Conservation (phyloP, 2,797 vertebrate species). For the Hypotaenidia philippensis region DNA sequence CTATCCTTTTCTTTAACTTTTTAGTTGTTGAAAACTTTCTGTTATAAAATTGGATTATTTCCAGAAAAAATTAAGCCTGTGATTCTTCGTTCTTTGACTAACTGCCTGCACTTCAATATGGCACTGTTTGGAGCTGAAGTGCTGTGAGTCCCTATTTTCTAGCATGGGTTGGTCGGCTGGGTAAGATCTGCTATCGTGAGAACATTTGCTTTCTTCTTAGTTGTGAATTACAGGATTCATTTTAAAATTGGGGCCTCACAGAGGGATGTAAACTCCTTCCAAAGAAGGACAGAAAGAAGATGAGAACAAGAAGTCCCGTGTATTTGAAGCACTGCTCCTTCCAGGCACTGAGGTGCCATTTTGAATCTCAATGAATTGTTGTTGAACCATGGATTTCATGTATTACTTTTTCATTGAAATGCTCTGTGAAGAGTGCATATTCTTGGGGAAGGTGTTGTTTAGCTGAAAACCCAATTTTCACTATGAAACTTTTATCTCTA, state of each 20-base stretch:
- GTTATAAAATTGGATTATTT: neutral
- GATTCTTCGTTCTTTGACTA: neutral
- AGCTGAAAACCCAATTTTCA: neutral
- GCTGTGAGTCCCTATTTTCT: neutral
- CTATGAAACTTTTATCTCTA: neutral
- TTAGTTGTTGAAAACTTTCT: neutral
- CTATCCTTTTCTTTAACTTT: neutral
- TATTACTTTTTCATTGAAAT: neutral
- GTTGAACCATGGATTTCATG: neutral
- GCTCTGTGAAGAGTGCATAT: neutral
- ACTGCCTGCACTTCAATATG: neutral
- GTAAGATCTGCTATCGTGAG: neutral
- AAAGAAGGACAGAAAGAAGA: neutral
- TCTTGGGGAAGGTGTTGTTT: neutral
- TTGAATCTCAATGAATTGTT: neutral
- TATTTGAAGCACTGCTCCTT: neutral
- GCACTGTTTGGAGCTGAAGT: neutral
- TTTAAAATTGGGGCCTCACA: neutral
- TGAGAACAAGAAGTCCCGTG: fast-evolving
- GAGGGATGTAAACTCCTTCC: neutral
- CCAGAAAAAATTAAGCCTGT: neutral
- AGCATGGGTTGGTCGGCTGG: neutral
- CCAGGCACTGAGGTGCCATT: neutral
- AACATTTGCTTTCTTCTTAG: neutral
- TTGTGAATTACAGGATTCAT: neutral